These are phyloP conservation scores for Myiotriccus ornatus DNA, from an alignment of 2,797 vertebrate genomes.

Conservation along the genomic window DNA sequence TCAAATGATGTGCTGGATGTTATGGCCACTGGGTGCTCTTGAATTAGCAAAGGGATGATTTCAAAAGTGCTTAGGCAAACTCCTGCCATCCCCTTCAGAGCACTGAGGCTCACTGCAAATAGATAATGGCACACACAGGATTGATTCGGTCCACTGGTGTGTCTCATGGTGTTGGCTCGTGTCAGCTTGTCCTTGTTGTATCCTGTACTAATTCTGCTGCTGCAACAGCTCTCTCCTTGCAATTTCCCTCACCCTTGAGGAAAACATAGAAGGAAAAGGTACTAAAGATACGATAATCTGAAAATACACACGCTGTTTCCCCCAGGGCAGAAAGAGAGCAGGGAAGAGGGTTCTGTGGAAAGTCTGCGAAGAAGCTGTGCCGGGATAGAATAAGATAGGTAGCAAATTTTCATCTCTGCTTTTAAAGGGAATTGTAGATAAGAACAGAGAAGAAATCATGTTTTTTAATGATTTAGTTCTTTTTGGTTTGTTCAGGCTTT, in stretches of 20 bases:
- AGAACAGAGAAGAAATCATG: neutral
- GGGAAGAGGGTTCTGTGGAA: neutral
- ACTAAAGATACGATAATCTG: neutral
- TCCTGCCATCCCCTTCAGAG: neutral
- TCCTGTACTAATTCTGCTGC: neutral
- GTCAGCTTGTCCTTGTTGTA: neutral
- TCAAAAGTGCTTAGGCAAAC: neutral
- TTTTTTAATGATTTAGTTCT: neutral
- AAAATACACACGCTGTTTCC: neutral
- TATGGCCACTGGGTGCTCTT: neutral
- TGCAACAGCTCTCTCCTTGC: neutral
- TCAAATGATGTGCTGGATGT: neutral
- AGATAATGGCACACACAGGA: neutral
- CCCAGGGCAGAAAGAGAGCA: neutral
- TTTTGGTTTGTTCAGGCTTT: neutral
- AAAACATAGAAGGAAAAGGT: neutral
- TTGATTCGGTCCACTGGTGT: rapidly evolving
- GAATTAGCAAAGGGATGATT: neutral
- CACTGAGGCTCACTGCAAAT: neutral
- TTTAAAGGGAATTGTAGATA: neutral
- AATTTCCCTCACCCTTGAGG: neutral
- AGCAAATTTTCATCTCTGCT: neutral
- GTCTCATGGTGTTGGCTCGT: neutral
- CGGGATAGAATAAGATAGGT: neutral
- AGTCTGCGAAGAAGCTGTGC: neutral